Evolutionary conservation across 2,113 vertebrate species (phyloP), one percentile per base, ranked within the genome.

Genomic region (Tyrannus savana): DNA sequence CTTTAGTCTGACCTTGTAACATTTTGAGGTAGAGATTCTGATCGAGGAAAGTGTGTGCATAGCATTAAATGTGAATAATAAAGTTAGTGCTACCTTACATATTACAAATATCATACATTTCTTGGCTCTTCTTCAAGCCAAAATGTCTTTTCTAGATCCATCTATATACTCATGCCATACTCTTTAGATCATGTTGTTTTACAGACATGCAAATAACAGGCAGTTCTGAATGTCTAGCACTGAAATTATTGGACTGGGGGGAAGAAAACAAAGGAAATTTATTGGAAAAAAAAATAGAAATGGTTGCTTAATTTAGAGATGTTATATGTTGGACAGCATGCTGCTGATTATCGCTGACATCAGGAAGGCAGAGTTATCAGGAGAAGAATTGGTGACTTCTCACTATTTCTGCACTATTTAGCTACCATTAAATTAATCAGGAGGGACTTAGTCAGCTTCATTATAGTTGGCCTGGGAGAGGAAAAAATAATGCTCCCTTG

Each of bases 331-430:
- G 89, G 66, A 52, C 50, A 72, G 47, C 75, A 82, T 19, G 81
- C 47, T 91, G 79, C 58, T 96, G 83, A 80, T 90, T 69, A 80
- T 68, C 5, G 1, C 63, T 75, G 82, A 60, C 56, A 49, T 60
- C 0, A 2, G 73, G 76, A 90, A 88, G 60, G 82, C 69, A 85
- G 44, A 23, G 52, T 77, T 86, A 93, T 49, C 79, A 81, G 77
- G 56, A 96, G 76, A 81, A 92, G 91, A 84, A 90, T 13, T 60
- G n/a, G 92, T 90, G 79, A 73, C 68, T 87, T 90, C 88, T 93
- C 58, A 60, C 92, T 88, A 91, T 96, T 96, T 93, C 95, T 96
- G 68, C 85, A 93, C 87, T 95, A 92, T 87, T 96, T 96, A 85
- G 71, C 56, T 86, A 47, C 69, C 91, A 89, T 81, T 93, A 95